These are phyloP conservation scores for Sebastolobus altivelis DNA, from an alignment of 2,797 vertebrate genomes.

Conservation along the genomic window DNA sequence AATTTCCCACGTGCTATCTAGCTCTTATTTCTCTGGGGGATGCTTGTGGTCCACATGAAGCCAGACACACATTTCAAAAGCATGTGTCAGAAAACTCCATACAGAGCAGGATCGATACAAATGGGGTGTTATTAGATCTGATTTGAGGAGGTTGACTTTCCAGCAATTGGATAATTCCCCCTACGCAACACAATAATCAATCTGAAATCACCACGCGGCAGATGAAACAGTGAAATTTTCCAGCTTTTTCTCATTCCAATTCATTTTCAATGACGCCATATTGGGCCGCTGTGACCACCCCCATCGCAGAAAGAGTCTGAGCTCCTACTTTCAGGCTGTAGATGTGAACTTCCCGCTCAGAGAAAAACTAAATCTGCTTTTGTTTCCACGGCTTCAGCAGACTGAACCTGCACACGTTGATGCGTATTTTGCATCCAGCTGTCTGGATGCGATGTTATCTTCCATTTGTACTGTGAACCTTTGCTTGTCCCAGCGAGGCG, in stretches of 20 bases:
- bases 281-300: conserved; percentile 27
- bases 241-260: conserved; percentile 50
- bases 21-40: conserved; percentile 19
- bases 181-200: conserved; percentile 48
- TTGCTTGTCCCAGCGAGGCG: conserved; percentile 34
- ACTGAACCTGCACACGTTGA: conserved; percentile 21
- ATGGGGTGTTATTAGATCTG: conserved; percentile 48
- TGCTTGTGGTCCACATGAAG: conserved; percentile 35
- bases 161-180: conserved; percentile 59
- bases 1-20: conserved; percentile 11
- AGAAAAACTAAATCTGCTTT: conserved; percentile 48
- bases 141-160: conserved; percentile 59
- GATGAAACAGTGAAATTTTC: conserved; percentile 37
- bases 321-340: conserved; percentile 30
- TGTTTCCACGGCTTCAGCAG: conserved; percentile 35
- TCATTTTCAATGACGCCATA: conserved; percentile 4
- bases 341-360: conserved; percentile 36
- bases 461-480: conserved; percentile 39
- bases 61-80: conserved; percentile 45
- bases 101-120: conserved; percentile 52
- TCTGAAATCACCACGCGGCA: conserved; percentile 50
- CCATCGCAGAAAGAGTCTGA: conserved; percentile 36
- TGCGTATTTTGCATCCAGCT: conserved; percentile 27
- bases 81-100: conserved; percentile 37
- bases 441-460: conserved; percentile 44